Percentiles rank a stretch among this genome's conserved stretches.
Evolutionary conservation across 2,113 vertebrate species (phyloP).

Genomic region (Mus spicilegus): DNA sequence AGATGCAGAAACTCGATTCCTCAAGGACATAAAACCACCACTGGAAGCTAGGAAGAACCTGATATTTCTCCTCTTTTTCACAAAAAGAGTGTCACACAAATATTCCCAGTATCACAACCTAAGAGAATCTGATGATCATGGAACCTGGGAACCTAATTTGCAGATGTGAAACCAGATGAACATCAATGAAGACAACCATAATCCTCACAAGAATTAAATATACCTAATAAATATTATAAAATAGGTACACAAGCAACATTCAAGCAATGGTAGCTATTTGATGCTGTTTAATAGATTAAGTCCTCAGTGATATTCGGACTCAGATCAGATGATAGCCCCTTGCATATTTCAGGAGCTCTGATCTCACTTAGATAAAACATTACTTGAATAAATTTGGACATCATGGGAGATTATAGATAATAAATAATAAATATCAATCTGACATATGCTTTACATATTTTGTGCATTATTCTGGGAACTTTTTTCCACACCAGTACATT

Average conservation of each 20-base stretch:
- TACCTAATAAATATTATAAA: neutral
- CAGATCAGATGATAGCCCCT: neutral
- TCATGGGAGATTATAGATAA: neutral
- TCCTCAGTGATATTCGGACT: neutral
- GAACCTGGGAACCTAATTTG: neutral
- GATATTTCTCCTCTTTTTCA: neutral
- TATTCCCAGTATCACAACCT: neutral
- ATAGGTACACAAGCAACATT: too few relatives aligned
- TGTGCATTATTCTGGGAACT: neutral
- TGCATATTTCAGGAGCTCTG: neutral
- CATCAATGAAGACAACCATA: neutral
- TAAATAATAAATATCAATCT: neutral
- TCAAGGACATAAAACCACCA: too few relatives aligned
- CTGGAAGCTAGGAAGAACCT: neutral
- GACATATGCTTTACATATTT: neutral
- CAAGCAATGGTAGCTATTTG: neutral
- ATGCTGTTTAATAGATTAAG: neutral
- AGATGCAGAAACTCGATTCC: too few relatives aligned
- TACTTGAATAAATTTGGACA: neutral
- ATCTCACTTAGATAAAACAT: neutral
- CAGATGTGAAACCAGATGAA: neutral
- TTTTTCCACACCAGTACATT: neutral
- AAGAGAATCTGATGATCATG: neutral
- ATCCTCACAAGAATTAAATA: neutral
- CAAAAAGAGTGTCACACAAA: accelerated